Base-by-base conservation (phyloP, 2,888 invertebrate genomes). In the Argyresthia albistria region DNA sequence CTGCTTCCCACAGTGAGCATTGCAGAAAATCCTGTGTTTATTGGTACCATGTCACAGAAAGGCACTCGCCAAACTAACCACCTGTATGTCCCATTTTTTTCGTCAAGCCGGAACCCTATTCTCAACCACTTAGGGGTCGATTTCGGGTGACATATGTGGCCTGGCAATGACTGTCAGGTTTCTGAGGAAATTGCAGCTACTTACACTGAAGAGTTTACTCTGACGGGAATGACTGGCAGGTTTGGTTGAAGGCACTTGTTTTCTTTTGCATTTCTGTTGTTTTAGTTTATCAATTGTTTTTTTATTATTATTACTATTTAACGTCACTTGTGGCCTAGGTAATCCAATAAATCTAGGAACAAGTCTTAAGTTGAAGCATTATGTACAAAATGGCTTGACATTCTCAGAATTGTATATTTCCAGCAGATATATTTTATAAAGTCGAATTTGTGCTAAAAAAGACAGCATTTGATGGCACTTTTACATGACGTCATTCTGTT, bases 91-190 rank as follows among this genome's bases (percentile, higher is more conserved):
- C 42, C 50, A 60, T 62, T 65, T 63, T 64, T 70, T 72, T 69
- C 62, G 52, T 54, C 63, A 59, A 59, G 56, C 63, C 59, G 64
- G 64, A 66, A 59, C 70, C 68, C 65, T 84, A 83, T 83, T 75
- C 55, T 58, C 52, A 68, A 60, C 61, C 54, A 50, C 57, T 66
- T 79, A 81, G 65, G 63, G 72, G 62, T 61, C 65, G 55, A 57
- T 79, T 81, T 84, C 58, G 66, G 59, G 58, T 74, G 75, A 77
- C 83, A 83, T 84, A 60, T 86, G 86, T 86, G 84, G 75, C 67
- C 60, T 60, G 61, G 60, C 67, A 65, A 74, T 86, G 86, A 86
- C 83, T 78, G 69, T 59, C 64, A 62, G 61, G 64, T 74, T 79
- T 66, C 66, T 58, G 56, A 74, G 81, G 81, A 83, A 84, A 86